phyloP scores from a whole-genome alignment of 2,888 invertebrate species.

The Eristalinus sepulchralis region DNA sequence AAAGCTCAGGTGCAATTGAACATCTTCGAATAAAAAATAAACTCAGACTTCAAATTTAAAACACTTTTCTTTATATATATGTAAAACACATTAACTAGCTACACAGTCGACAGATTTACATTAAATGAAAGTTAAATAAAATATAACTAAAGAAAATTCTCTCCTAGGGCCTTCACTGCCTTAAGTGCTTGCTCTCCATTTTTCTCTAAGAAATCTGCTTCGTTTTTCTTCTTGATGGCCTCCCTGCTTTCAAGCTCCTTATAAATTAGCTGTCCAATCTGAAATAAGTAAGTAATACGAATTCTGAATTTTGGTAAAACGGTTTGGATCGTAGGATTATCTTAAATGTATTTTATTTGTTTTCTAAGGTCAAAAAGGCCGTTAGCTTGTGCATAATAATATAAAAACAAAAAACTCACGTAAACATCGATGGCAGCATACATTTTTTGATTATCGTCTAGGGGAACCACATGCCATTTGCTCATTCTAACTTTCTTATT shows the following conservation, averaged over 20 bases:
- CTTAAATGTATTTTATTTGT: too few relatives aligned
- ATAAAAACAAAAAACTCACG: constrained; percentile 80
- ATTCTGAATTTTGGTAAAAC: too few relatives aligned
- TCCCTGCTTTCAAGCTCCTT: constrained; percentile 76
- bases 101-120: not conserved
- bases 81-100: not conserved
- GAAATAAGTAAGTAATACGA: constrained; percentile 28
- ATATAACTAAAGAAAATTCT: constrained; percentile 73
- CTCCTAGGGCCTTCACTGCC: constrained; percentile 76
- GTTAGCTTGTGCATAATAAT: too few relatives aligned
- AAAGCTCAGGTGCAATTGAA: too few relatives aligned
- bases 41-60: not conserved
- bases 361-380: too few relatives aligned
- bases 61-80: not conserved
- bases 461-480: constrained; percentile 84
- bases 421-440: constrained; percentile 87
- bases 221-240: constrained; percentile 74
- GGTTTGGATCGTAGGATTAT: too few relatives aligned
- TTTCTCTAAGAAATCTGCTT: constrained; percentile 75
- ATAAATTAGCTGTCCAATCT: constrained; percentile 80
- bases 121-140: not conserved
- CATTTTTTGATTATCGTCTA: constrained; percentile 82
- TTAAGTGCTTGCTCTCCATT: constrained; percentile 78
- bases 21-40: not conserved
- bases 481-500: constrained; percentile 83